Evolutionary conservation across 2,797 vertebrate species (phyloP).

Genomic region (Orientallactaga sibirica): DNA sequence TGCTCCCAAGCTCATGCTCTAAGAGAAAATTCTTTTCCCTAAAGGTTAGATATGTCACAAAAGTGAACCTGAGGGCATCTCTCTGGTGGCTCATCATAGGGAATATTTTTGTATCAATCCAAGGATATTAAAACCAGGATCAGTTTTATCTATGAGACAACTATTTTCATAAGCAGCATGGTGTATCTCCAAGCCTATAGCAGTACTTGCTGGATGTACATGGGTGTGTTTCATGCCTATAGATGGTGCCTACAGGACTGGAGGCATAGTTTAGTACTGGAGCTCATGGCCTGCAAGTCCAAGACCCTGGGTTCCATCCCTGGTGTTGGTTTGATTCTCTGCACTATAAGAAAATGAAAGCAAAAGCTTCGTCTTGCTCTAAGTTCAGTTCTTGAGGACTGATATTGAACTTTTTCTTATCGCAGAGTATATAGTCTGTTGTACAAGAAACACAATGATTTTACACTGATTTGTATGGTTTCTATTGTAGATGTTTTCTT

Average conservation of each 20-base stretch:
- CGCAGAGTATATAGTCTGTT: not conserved
- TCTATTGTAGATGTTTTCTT: not conserved
- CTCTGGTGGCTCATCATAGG: not conserved
- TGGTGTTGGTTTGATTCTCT: not conserved
- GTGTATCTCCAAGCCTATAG: not conserved
- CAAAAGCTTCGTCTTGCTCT: not conserved
- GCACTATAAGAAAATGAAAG: not conserved
- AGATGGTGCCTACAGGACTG: not conserved
- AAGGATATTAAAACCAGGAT: constrained; percentile 16
- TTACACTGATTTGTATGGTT: constrained; percentile 24
- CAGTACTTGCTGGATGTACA: not conserved
- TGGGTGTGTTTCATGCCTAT: not conserved
- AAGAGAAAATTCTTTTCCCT: not conserved
- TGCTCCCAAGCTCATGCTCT: not conserved
- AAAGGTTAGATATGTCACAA: not conserved
- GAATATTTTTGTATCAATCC: not conserved
- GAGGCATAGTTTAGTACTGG: not conserved
- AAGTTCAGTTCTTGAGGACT: not conserved
- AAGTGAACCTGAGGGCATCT: not conserved
- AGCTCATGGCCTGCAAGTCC: not conserved
- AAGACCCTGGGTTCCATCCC: not conserved
- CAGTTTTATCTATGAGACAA: not conserved
- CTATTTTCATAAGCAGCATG: not conserved
- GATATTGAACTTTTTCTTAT: not conserved
- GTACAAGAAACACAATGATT: not conserved